phyloP scores from a whole-genome alignment of 2,797 vertebrate species.

The Kryptopterus vitreolus region DNA sequence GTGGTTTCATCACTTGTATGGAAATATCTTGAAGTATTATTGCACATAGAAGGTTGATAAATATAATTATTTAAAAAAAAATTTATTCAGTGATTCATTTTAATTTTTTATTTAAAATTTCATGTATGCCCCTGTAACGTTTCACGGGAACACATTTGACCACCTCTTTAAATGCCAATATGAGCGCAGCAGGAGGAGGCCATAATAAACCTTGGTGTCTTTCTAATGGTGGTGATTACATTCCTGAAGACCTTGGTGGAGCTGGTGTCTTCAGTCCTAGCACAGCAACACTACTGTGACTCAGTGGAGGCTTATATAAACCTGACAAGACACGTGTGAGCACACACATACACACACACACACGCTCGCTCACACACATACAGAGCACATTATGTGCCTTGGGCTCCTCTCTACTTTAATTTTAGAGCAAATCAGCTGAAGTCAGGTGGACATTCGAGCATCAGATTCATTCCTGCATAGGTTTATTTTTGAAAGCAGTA shows the following conservation, averaged over 20 bases:
- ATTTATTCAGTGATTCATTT: neutral
- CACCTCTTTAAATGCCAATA: neutral
- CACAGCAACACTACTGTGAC: slow-evolving; percentile 43
- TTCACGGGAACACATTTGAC: neutral
- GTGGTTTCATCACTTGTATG: no score
- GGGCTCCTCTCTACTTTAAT: slow-evolving; percentile 7
- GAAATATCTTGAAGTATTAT: neutral
- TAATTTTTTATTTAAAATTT: neutral
- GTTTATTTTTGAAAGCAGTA: neutral
- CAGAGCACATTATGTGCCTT: slow-evolving; percentile 20
- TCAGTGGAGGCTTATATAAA: slow-evolving; percentile 50
- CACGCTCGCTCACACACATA: neutral
- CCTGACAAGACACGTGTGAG: slow-evolving; percentile 15
- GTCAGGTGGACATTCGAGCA: neutral
- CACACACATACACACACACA: neutral
- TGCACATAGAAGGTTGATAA: neutral
- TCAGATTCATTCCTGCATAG: neutral
- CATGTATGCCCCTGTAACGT: neutral
- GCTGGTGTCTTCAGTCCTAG: slow-evolving; percentile 31
- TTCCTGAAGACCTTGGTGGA: slow-evolving; percentile 5
- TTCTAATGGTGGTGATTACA: slow-evolving; percentile 2
- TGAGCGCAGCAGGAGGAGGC: neutral
- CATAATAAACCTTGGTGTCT: neutral
- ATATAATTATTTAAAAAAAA: no score
- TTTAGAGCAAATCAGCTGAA: slow-evolving; percentile 17